Percentiles rank a stretch among this genome's conserved stretches.
Conservation (phyloP, 1,140 invertebrate genomes). For the Globodera ellingtonae region DNA sequence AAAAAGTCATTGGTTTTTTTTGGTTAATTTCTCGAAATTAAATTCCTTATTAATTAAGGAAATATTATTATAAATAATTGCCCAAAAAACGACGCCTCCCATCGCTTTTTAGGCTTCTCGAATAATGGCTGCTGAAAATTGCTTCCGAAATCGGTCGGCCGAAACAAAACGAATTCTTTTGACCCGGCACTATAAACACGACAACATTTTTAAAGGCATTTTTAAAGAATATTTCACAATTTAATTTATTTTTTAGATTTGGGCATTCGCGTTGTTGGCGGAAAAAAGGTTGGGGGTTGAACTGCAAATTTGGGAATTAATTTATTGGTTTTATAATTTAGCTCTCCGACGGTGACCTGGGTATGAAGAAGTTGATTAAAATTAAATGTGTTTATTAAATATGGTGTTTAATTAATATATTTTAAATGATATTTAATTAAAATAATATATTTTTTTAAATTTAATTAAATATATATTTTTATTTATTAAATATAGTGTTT, state of each 20-base stretch:
- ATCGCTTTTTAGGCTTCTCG: background rate
- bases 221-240: background rate
- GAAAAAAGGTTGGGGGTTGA: conserved; percentile 68
- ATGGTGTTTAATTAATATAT: background rate
- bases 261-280: conserved; percentile 73
- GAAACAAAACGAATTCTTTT: conserved; percentile 70
- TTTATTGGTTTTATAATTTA: background rate
- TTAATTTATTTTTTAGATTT: conserved; percentile 64
- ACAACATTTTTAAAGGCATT: conserved; percentile 63
- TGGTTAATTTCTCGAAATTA: too few species aligned
- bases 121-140: background rate
- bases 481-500: background rate
- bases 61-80: background rate
- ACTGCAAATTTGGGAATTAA: conserved; percentile 67
- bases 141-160: background rate
- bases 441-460: too few species aligned
- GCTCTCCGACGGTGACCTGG: background rate
- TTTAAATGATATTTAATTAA: too few species aligned
- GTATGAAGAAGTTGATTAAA: background rate
- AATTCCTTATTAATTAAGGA: too few species aligned
- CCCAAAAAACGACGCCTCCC: too few species aligned
- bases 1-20: too few species aligned
- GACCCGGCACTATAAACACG: conserved; percentile 70
- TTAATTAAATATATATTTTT: too few species aligned
- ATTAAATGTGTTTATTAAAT: background rate